phyloP scores from a whole-genome alignment of 2,113 vertebrate species.

The Pampusana beccarii region DNA sequence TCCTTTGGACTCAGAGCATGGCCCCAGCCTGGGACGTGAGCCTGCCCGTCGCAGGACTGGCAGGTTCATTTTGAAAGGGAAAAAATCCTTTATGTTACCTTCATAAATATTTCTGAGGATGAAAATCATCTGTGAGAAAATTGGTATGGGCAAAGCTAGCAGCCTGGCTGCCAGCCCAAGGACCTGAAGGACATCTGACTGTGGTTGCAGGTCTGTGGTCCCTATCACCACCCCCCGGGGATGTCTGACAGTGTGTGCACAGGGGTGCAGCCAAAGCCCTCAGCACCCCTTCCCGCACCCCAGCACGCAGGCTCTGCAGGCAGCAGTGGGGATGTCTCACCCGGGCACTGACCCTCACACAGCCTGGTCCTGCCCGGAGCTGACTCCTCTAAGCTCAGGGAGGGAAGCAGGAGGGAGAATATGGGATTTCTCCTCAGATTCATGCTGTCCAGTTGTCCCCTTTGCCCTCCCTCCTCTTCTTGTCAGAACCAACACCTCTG shows the following conservation, averaged over 20 bases:
- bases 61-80: not conserved
- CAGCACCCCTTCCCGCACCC: not conserved
- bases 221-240: not conserved
- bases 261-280: not conserved
- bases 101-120: not conserved
- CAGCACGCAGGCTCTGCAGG: accelerated
- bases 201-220: not conserved
- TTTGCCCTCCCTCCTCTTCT: not conserved
- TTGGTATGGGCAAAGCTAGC: not conserved
- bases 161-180: not conserved
- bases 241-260: not conserved
- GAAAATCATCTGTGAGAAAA: not conserved
- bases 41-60: not conserved
- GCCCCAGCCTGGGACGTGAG: not conserved
- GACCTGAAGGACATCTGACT: not conserved
- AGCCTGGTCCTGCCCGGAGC: not conserved
- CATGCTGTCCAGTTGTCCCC: accelerated
- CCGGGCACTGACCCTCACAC: not conserved
- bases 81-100: not conserved
- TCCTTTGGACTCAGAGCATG: not conserved
- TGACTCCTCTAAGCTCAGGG: not conserved
- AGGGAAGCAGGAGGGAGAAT: not conserved
- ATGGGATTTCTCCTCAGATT: not conserved
- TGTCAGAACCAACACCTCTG: not conserved
- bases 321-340: not conserved